Base-by-base conservation (phyloP, 1,140 invertebrate species). In the Aradophagus sp. region DNA sequence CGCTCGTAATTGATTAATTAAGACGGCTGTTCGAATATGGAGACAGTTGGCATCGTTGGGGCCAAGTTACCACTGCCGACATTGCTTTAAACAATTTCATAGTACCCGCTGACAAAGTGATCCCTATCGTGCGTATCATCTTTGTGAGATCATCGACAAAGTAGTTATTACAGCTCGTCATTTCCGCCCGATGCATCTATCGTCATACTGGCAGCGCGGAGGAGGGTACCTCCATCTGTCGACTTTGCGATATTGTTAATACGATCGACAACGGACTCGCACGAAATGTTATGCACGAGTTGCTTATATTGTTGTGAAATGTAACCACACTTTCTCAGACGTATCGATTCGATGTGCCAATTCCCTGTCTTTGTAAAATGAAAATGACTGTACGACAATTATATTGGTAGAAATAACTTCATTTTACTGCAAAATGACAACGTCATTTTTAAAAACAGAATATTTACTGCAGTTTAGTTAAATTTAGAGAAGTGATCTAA, bases 41-140 rank as follows among this genome's bases (percentile, higher is more conserved):
- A 68, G 76, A 70, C 76, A 79, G 76, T 76, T 79, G 74, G 77
- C 67, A 45, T 75, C 63, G 73, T 79, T 79, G 76, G 74, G 71
- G 75, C 65, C 56, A 68, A 61, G 41, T 61, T 59, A 61, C 35
- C 48, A 50, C 38, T 70, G 16, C 45, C 44, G 52, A 38, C 58
- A 63, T 67, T 68, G 48, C 42, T 45, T 66, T 67, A 71, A 77
- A 76, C 56, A 76, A 77, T 77, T 80, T 73, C 62, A 69, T 72
- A 52, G 53, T 67, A 59, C 42, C n/a, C 13, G 66, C 61, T 53
- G 53, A 63, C 45, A 67, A 45, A 66, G 67, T 45, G 61, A 75
- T 77, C 41, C 63, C 71, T 78, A 77, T 78, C 71, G 42, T 38
- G 70, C 73, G 66, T 76, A 75, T 76, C 73, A 77, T 78, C 71